Evolutionary conservation across 2,113 vertebrate genomes (phyloP), one percentile per base, ranked within the genome.

Genomic region (Rhineura floridana): DNA sequence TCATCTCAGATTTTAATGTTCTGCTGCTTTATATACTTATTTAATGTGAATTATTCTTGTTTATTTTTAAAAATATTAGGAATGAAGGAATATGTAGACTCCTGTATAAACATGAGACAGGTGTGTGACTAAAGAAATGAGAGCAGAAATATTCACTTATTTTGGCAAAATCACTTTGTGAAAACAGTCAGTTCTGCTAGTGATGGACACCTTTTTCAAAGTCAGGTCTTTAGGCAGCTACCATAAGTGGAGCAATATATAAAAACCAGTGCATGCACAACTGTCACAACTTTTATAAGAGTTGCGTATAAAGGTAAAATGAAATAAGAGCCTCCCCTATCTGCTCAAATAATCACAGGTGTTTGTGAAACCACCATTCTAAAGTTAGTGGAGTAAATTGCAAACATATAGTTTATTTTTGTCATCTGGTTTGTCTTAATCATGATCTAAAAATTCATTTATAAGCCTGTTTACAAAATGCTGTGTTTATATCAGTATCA

Each of bases 391-490:
- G 87, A 92, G 88, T 88, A 95, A 93, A 95, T 39, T 59, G 89
- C 79, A 95, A 95, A 93, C 84, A 92, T 2, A 0, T 25, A 83
- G 91, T 80, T 94, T 95, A 92, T 88, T 94, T 95, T 96, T 95
- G 95, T 97, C 97, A 96, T 97, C 96, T 96, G 97, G 95, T 96
- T 98, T 97, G 95, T 96, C 97, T 97, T 98, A 98, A 98, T 98
- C 97, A 97, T 96, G 94, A 97, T 89, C 89, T 95, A 94, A 96
- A 95, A 98, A 98, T 97, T 98, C 95, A 97, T 95, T 96, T 97
- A 91, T 96, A 96, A 95, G 94, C 89, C 89, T 93, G 91, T 96
- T 96, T 91, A 97, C 95, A 97, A 95, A 96, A 96, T 62, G 88
- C 84, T 81, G 91, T 96, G 95, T 96, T 97, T 96, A 94, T 95